A percentile compares a stretch with the other conserved stretches of the same genome.
phyloP scores from a whole-genome alignment of 2,888 invertebrate species.

The Mellilla xanthometata region DNA sequence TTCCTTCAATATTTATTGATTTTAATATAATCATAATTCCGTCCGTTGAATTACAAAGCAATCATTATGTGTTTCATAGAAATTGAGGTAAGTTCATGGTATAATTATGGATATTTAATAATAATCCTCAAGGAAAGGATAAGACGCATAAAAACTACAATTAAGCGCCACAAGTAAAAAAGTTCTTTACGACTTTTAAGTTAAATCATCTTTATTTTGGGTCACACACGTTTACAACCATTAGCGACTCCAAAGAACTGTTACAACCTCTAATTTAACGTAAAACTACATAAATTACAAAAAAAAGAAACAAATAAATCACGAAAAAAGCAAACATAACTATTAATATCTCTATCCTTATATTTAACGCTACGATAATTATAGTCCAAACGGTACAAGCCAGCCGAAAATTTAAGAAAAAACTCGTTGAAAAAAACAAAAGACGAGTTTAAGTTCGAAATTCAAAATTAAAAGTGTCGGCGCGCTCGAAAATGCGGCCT shows the following conservation, averaged over 20 bases:
- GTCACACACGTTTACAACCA: conserved; percentile 71
- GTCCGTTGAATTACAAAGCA: too few species aligned
- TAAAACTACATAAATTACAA: conserved; percentile 71
- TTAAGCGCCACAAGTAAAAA: conserved; percentile 22
- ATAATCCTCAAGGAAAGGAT: not conserved
- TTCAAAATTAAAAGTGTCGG: conserved; percentile 56
- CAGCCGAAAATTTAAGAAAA: conserved; percentile 15
- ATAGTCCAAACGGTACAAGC: conserved; percentile 49
- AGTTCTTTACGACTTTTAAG: too few species aligned
- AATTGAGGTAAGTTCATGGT: too few species aligned
- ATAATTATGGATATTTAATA: too few species aligned
- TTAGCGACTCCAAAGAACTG: conserved; percentile 67
- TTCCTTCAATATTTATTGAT: too few species aligned
- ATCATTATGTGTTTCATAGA: too few species aligned
- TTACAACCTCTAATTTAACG: conserved; percentile 70
- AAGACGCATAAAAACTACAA: conserved; percentile 19
- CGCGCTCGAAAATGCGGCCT: conserved; percentile 38
- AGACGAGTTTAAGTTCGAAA: conserved; percentile 62
- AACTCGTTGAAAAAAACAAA: conserved; percentile 1
- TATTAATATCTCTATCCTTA: conserved; percentile 81
- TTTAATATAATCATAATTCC: too few species aligned
- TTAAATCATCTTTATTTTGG: conserved; percentile 21
- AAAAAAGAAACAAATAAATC: conserved; percentile 72
- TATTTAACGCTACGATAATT: conserved; percentile 78
- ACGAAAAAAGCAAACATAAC: conserved; percentile 72